Base-by-base conservation (phyloP, 2,113 vertebrate genomes). In the Parus major region DNA sequence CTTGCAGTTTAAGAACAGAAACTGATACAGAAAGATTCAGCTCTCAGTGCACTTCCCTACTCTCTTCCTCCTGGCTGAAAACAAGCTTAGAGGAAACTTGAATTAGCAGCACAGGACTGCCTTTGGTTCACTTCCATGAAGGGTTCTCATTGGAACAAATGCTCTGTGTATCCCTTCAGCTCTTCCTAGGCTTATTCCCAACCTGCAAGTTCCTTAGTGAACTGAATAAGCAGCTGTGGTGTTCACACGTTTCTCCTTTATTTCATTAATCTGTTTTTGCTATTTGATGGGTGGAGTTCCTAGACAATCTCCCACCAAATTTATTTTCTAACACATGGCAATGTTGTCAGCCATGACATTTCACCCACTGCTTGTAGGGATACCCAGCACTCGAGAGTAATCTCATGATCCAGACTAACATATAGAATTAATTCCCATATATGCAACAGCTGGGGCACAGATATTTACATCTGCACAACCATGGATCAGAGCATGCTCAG, bases 181-280 rank as follows among this genome's bases (percentile, higher is more conserved):
- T 61, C 46, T 19, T 60, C 44, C 35, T 24, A 29, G 22, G 23
- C 20, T 78, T 52, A 50, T 21, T 60, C 41, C 63, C 31, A 61
- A 9, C 16, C 27, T 82, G 18, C 16, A 53, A 33, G 6, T 4
- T 76, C 36, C 15, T 41, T 3, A 72, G 29, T 35, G 10, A 71
- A 23, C 17, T 35, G 33, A 85, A n/a, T 3, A 55, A 59, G 21
- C 29, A 28, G 9, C 1, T 1, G 33, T 35, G 11, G 3, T 5
- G 31, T 11, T 61, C 27, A 29, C 9, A 6, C 0, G 0, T 52
- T 19, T 11, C 4, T 52, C 5, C 9, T 23, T 8, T 23, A 35
- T n/a, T 57, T 52, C 6, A 60, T 31, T 33, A 33, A 5, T 41
- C 24, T 41, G 11, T 12, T 10, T 47, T 57, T 39, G 15, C 25